These are phyloP conservation scores for Otolemur garnettii DNA, from an alignment of 2,113 vertebrate genomes.

Conservation along the genomic window DNA sequence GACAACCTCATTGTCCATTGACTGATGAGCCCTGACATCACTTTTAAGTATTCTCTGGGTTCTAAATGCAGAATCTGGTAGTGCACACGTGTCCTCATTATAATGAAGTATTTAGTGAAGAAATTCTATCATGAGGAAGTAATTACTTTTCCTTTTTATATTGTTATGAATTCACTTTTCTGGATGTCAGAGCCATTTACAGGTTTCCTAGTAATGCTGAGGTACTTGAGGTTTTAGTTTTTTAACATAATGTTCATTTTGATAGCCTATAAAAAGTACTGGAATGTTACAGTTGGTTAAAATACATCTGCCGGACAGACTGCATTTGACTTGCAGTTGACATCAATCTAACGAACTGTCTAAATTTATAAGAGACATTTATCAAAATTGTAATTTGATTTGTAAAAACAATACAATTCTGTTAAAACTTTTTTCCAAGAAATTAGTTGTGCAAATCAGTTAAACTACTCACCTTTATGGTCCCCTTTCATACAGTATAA, in stretches of 20 bases:
- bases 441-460: not conserved
- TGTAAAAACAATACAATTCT: not conserved
- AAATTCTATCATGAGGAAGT: not conserved
- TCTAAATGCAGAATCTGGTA: not conserved
- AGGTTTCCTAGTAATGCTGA: not conserved
- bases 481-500: not conserved
- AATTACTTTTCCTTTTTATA: not conserved
- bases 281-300: not conserved
- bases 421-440: not conserved
- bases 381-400: not conserved
- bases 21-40: fast-evolving
- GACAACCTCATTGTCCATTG: fast-evolving
- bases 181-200: not conserved
- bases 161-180: not conserved
- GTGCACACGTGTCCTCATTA: fast-evolving
- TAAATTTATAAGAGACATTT: not conserved
- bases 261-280: not conserved
- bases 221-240: not conserved
- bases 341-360: not conserved
- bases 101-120: not conserved
- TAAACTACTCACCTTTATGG: not conserved
- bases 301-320: not conserved
- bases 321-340: not conserved
- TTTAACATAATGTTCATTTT: not conserved
- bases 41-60: fast-evolving